Conservation (phyloP, 1,140 invertebrate species). For the Apis cerana region DNA sequence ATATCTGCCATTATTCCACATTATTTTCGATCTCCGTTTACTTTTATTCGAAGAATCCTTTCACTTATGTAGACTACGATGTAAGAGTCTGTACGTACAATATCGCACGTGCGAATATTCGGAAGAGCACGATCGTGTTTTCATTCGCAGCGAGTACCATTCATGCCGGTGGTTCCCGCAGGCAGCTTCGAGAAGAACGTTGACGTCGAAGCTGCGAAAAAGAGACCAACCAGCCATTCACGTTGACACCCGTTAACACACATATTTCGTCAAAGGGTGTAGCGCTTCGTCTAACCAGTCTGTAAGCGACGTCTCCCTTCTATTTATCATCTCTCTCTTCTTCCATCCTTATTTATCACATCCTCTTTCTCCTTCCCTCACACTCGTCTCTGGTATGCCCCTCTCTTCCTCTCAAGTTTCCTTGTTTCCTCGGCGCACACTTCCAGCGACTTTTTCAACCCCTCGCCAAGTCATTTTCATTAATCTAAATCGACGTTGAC, state of each 20-base stretch:
- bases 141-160: conserved; percentile 28
- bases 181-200: conserved; percentile 23
- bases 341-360: too few relatives aligned
- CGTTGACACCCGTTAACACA: conserved; percentile 48
- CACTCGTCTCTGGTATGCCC: not conserved
- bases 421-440: conserved; percentile 1
- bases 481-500: conserved; percentile 60
- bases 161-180: conserved; percentile 46
- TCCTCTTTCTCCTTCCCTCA: not conserved
- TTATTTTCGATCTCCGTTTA: not conserved
- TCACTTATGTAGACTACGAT: not conserved
- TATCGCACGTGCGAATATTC: conserved; percentile 22
- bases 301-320: conserved; percentile 8
- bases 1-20: not conserved
- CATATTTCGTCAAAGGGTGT: conserved; percentile 34
- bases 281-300: conserved; percentile 7
- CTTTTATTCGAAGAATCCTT: not conserved
- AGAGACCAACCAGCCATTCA: conserved; percentile 43
- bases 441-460: conserved; percentile 29
- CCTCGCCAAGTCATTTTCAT: conserved; percentile 47
- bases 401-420: not conserved
- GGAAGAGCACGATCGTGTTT: not conserved
- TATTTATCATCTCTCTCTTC: not conserved
- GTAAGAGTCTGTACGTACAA: not conserved
- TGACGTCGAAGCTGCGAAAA: conserved; percentile 57